Evolutionary conservation across 2,113 vertebrate genomes (phyloP).

Genomic region (Benitochromis conjunctus): DNA sequence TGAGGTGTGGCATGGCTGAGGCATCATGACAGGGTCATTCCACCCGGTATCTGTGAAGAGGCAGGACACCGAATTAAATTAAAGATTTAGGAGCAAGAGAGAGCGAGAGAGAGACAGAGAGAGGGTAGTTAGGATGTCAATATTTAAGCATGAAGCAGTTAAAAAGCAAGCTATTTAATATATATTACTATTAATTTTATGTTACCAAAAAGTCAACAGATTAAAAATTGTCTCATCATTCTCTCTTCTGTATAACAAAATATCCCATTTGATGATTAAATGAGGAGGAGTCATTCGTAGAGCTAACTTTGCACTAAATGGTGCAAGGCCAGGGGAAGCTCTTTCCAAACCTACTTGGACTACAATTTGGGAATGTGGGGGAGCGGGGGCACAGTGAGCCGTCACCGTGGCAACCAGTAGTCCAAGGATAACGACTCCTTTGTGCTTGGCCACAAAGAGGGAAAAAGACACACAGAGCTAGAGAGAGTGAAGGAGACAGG

Average conservation of each 20-base stretch:
- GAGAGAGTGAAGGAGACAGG: constrained; percentile 4
- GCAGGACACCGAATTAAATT: not conserved
- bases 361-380: constrained; percentile 61
- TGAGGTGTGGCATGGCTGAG: constrained; percentile 36
- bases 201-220: not conserved
- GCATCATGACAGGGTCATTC: constrained; percentile 72
- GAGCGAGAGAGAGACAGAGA: not conserved
- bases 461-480: constrained; percentile 48
- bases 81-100: not conserved
- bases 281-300: not conserved
- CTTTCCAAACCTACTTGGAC: constrained; percentile 61
- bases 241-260: not conserved
- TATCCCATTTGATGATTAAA: not conserved
- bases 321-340: not conserved
- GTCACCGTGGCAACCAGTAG: constrained; percentile 52
- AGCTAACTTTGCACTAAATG: not conserved
- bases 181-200: not conserved
- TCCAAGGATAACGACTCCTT: constrained; percentile 67
- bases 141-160: not conserved
- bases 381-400: constrained; percentile 12
- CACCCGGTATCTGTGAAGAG: constrained; percentile 45
- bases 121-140: not conserved
- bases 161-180: not conserved
- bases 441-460: constrained; percentile 62
- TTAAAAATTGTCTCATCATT: not conserved